A percentile compares a stretch with the other conserved stretches of the same genome.
phyloP scores from a whole-genome alignment of 2,888 invertebrate species.

The Hydroisotoma schaefferi region DNA sequence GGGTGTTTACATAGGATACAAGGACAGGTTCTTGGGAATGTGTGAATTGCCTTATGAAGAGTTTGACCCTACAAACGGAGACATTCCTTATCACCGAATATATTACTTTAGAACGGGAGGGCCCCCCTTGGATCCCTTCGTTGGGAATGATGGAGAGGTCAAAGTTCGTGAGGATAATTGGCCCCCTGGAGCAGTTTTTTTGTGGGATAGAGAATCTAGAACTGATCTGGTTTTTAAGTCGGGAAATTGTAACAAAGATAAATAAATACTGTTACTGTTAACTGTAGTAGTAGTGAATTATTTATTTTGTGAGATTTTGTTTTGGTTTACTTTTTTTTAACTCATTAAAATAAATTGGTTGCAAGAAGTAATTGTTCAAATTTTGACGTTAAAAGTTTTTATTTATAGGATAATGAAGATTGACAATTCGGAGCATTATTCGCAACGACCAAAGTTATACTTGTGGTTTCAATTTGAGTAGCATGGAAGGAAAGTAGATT shows the following conservation, averaged over 20 bases:
- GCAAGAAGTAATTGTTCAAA: too few species aligned
- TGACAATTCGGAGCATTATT: too few species aligned
- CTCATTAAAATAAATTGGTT: too few species aligned
- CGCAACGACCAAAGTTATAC: too few species aligned
- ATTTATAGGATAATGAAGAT: too few species aligned
- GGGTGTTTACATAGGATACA: constrained; percentile 32
- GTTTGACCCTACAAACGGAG: constrained; percentile 19
- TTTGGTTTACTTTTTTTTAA: too few species aligned
- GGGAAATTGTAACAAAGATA: constrained; percentile 22
- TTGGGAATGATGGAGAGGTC: constrained; percentile 35
- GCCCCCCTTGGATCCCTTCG: constrained; percentile 23
- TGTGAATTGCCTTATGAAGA: constrained; percentile 30
- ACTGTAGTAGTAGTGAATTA: too few species aligned
- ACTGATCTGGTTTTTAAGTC: constrained; percentile 31
- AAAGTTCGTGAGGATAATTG: constrained; percentile 32
- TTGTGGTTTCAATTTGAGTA: too few species aligned
- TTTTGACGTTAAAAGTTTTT: too few species aligned
- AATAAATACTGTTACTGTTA: neutral
- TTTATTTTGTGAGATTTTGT: too few species aligned
- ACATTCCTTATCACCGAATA: constrained; percentile 35
- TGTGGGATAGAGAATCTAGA: constrained; percentile 32
- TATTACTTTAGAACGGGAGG: constrained; percentile 37
- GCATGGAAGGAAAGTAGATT: too few species aligned
- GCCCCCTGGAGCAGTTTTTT: constrained; percentile 20
- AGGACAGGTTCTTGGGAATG: constrained; percentile 36